Percentiles rank a stretch among this genome's conserved stretches.
Evolutionary conservation across 1,140 invertebrate species (phyloP).

Genomic region (Drosophila ananassae): DNA sequence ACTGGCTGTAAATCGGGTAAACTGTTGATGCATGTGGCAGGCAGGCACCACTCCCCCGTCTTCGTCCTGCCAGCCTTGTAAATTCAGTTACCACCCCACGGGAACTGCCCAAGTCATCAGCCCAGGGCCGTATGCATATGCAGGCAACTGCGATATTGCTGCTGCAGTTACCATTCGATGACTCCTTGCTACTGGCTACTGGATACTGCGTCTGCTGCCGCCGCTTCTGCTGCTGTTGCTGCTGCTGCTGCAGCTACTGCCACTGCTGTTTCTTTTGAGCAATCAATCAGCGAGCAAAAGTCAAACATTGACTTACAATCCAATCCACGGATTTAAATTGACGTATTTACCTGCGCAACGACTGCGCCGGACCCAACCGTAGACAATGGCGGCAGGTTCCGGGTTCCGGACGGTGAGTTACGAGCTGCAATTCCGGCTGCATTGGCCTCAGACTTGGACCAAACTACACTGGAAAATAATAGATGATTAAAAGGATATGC

Average conservation of each 20-base stretch:
- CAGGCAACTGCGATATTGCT: constrained; percentile 63
- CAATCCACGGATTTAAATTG: constrained; percentile 83
- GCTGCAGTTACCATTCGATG: constrained; percentile 29
- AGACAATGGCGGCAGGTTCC: constrained; percentile 63
- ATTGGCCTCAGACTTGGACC: constrained; percentile 35
- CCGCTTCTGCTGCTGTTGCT: constrained; percentile 3
- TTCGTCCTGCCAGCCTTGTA: constrained; percentile 1
- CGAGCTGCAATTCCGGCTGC: constrained; percentile 13
- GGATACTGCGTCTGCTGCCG: constrained; percentile 8
- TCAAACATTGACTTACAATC: constrained; percentile 84
- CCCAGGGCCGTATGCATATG: constrained; percentile 74
- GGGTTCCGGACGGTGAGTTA: constrained; percentile 12
- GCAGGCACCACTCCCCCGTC: constrained; percentile 1
- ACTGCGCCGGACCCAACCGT: constrained; percentile 27
- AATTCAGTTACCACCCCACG: constrained; percentile 45
- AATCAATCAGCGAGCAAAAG: constrained; percentile 84
- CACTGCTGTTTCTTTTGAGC: constrained; percentile 79
- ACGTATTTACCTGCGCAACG: constrained; percentile 77
- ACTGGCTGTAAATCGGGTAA: constrained; percentile 79
- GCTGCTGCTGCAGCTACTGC: constrained; percentile 23
- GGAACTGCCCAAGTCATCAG: constrained; percentile 71
- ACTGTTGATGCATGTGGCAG: constrained; percentile 72
- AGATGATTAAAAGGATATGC: not conserved
- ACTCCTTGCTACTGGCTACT: constrained; percentile 29
- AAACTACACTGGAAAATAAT: not conserved